Evolutionary conservation across 2,797 vertebrate genomes (phyloP), one percentile per base, ranked within the genome.

Genomic region (Momotus momota): DNA sequence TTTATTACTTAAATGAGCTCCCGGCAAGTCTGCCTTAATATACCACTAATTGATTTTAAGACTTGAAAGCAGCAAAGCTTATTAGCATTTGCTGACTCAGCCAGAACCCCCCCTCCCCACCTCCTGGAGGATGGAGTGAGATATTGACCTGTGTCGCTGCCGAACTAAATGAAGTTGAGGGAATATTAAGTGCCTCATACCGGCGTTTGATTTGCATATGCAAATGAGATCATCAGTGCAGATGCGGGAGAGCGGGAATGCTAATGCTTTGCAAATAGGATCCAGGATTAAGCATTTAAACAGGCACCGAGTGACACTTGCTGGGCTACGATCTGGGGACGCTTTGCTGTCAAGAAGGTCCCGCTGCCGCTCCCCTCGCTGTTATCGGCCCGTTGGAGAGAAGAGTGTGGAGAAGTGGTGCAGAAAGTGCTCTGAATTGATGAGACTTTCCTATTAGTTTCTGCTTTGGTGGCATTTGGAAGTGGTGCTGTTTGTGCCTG

Each of bases 21-120:
- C 94, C 97, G 97, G 97, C 97, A 95, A 89, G 90, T 94, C 97
- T 97, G 94, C 92, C 86, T 98, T 98, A 98, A 98, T 98, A 98
- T 94, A 96, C 94, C 97, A 74, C 97, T 98, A 98, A 98, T 98
- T 98, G 98, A 97, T 98, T 98, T 98, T 95, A 97, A 97, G 98
- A 94, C 97, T 98, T 96, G 97, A 97, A 98, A 98, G 98, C 97
- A 94, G 96, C 96, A 94, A 88, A 96, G 96, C 74, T 94, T 90
- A 98, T 98, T 97, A 98, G 96, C 96, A 97, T 98, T 96, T 97
- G 98, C 98, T 96, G 98, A 97, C 86, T 98, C 97, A 97, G 98
- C 97, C 77, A 95, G 96, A 95, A 86, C 94, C 73, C 58, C 57
- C 80, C 35, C 33, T 71, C 57, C 45, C 66, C 45, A 33, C 65